phyloP scores from a whole-genome alignment of 2,113 vertebrate genomes.

The Sus scrofa region DNA sequence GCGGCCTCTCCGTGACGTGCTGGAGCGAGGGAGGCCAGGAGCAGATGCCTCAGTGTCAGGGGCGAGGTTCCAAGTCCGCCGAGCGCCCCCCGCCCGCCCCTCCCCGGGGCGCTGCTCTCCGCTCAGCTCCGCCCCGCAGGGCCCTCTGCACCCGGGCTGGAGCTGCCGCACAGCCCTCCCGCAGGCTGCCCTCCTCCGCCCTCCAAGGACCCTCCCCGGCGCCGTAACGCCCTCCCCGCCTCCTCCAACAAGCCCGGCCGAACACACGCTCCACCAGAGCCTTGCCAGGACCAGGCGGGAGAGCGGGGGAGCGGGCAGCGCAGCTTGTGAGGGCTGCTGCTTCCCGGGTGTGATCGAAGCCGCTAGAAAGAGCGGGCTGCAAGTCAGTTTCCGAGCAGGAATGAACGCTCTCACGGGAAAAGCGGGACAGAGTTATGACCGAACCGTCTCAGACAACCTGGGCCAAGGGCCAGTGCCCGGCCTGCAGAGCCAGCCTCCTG shows the following conservation, averaged over 20 bases:
- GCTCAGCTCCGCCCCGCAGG: not conserved
- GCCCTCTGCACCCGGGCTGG: not conserved
- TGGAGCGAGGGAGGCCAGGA: rapidly evolving
- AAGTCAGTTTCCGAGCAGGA: not conserved
- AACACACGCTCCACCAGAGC: rapidly evolving
- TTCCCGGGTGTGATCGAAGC: not conserved
- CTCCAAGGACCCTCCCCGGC: not conserved
- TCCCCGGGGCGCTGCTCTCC: too few relatives aligned
- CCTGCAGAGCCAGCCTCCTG: too few relatives aligned
- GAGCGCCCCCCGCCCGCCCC: not conserved
- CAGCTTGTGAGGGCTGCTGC: not conserved
- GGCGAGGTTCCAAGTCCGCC: not conserved
- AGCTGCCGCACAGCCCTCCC: too few relatives aligned
- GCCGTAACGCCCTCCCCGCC: not conserved
- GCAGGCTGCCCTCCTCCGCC: too few relatives aligned
- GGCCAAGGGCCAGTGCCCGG: not conserved
- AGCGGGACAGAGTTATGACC: rapidly evolving
- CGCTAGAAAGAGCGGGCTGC: too few relatives aligned
- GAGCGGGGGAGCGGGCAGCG: too few relatives aligned
- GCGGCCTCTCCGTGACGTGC: not conserved
- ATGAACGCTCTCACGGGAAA: not conserved
- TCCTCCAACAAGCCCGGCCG: not conserved
- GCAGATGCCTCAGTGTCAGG: rapidly evolving
- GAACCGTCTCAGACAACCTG: not conserved
- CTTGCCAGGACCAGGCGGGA: too few relatives aligned